Evolutionary conservation across 2,888 invertebrate genomes (phyloP), one percentile per base, ranked within the genome.

Genomic region (Drosophila rellima): DNA sequence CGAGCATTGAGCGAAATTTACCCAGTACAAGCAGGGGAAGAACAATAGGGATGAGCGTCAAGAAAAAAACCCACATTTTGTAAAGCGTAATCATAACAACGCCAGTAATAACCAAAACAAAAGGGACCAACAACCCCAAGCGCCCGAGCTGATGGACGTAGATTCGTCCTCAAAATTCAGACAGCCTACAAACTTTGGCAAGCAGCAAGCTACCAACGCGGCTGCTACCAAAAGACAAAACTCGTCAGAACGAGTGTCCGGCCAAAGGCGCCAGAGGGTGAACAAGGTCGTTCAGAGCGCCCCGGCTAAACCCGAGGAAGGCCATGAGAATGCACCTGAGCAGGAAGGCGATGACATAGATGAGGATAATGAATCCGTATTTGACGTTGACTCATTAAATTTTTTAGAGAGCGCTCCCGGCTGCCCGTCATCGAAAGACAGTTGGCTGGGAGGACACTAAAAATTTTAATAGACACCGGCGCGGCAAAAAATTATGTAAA

Each of bases 321-420:
- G n/a, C 13, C 6, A 35, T 6, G n/a, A 35, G 35, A 35, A 35
- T 1, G 35, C 45, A 29, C n/a, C 45, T 29, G 15, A 45, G 17
- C 4, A 29, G 2, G 47, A 17, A 29, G 45, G 17, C 17, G 2
- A 8, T 29, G 29, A 29, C 8, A 8, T 29, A 8, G 29, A 29
- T 8, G 29, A 29, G 29, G 17, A 45, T n/a, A 15, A n/a, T n/a
- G 45, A 45, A 8, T 29, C 15, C 5, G 29, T 8, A 35, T n/a
- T 4, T 35, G 35, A 7, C 2, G n/a, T 3, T 2, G 35, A 35
- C n/a, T 35, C n/a, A n/a, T 6, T n/a, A n/a, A 35, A 35, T 35
- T 35, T 44, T 35, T n/a, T 35, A 35, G n/a, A 4, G 35, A 35
- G n/a, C 35, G n/a, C 35, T n/a, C 35, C 35, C n/a, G 35, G 35